These are phyloP conservation scores for Venustaconcha ellipsiformis DNA, from an alignment of 1,140 invertebrate species.

Conservation along the genomic window DNA sequence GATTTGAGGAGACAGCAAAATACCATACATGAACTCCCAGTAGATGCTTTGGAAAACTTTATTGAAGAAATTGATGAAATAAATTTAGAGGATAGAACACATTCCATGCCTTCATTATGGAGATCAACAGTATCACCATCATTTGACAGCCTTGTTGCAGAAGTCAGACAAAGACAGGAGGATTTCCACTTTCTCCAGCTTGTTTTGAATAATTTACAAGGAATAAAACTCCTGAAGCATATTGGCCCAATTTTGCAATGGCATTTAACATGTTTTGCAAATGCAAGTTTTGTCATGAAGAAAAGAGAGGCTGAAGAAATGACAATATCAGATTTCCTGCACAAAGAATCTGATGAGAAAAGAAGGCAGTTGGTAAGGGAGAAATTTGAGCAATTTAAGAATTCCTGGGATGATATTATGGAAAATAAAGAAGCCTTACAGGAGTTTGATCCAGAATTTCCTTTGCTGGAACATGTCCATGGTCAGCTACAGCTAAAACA, in stretches of 20 bases:
- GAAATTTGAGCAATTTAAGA: constrained; percentile 13
- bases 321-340: constrained; percentile 7
- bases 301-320: constrained; percentile 7
- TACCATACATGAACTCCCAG: constrained; percentile 1
- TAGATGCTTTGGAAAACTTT: not conserved
- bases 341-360: not conserved
- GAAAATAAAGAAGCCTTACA: not conserved
- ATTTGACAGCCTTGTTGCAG: constrained; percentile 1
- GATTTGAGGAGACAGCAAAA: not conserved
- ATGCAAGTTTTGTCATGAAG: constrained; percentile 6
- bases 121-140: constrained; percentile 4
- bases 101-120: not conserved
- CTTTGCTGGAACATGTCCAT: not conserved
- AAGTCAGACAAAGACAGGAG: not conserved
- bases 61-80: constrained; percentile 6
- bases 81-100: not conserved
- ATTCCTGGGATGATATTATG: not conserved
- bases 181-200: not conserved
- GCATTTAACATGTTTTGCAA: constrained; percentile 11
- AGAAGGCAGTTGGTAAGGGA: not conserved
- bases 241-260: constrained; percentile 12
- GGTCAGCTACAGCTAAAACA: not conserved
- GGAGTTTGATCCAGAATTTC: not conserved
- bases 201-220: constrained; percentile 1
- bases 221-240: constrained; percentile 3